phyloP scores from a whole-genome alignment of 2,888 invertebrate genomes.

The Parnassius glacialis region DNA sequence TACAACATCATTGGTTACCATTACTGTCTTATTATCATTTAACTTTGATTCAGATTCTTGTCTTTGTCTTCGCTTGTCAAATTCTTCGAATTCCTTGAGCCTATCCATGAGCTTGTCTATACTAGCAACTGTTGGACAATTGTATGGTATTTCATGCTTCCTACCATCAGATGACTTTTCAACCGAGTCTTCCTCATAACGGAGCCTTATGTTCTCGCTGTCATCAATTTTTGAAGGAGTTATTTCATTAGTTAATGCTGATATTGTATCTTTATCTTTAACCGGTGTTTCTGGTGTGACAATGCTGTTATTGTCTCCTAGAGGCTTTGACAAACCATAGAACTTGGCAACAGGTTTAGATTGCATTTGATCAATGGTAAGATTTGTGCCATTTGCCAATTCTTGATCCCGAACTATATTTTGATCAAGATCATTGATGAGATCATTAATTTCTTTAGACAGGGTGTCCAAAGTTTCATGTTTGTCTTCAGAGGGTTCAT shows the following conservation, averaged over 20 bases:
- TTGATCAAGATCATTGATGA: constrained; percentile 70
- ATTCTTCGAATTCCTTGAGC: constrained; percentile 75
- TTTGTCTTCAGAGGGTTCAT: constrained; percentile 56
- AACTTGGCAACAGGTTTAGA: constrained; percentile 62
- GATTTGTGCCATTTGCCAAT: constrained; percentile 42
- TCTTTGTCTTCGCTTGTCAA: constrained; percentile 71
- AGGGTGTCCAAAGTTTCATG: constrained; percentile 69
- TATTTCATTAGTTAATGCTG: constrained; percentile 51
- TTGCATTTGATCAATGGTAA: constrained; percentile 50
- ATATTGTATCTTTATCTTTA: constrained; percentile 57
- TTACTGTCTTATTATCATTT: constrained; percentile 61
- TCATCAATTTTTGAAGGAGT: constrained; percentile 70
- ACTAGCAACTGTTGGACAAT: constrained; percentile 64
- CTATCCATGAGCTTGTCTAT: constrained; percentile 77
- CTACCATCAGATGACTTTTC: constrained; percentile 58
- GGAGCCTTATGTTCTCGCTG: constrained; percentile 70
- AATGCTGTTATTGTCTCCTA: constrained; percentile 61
- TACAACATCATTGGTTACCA: constrained; percentile 75
- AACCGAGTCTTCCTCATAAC: constrained; percentile 68
- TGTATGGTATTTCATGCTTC: constrained; percentile 64
- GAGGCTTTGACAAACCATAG: constrained; percentile 62
- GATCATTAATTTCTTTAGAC: constrained; percentile 72
- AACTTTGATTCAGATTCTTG: constrained; percentile 65
- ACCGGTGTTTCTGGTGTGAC: constrained; percentile 61
- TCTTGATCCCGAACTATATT: constrained; percentile 64